phyloP scores from a whole-genome alignment of 1,140 invertebrate species.

The Trypoxylus dichotomus region DNA sequence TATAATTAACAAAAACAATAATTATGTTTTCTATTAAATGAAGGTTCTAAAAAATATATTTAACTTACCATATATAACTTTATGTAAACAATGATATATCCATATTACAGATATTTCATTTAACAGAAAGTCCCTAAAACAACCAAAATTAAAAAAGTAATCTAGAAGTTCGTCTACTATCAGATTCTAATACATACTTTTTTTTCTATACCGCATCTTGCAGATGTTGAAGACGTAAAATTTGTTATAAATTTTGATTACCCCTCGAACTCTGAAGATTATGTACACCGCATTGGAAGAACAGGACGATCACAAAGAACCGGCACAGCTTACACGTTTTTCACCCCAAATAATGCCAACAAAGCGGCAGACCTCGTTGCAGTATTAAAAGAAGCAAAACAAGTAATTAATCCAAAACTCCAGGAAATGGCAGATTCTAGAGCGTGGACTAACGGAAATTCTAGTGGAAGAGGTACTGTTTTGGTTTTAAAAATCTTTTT shows the following conservation, averaged over 20 bases:
- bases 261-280: conserved; percentile 98
- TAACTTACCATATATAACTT: background rate
- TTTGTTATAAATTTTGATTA: conserved; percentile 99
- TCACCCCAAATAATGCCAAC: conserved; percentile 89
- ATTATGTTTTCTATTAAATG: background rate
- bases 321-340: conserved; percentile 98
- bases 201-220: conserved; percentile 47
- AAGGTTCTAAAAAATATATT: background rate
- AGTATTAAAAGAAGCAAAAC: conserved; percentile 93
- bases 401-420: conserved; percentile 79
- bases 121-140: background rate
- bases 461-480: conserved; percentile 39
- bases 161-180: background rate
- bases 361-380: conserved; percentile 91
- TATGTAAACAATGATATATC: background rate
- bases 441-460: conserved; percentile 42
- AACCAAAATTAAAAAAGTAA: background rate
- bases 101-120: background rate
- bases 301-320: conserved; percentile 93
- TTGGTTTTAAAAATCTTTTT: conserved; percentile 1
- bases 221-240: conserved; percentile 99
- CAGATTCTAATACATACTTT: background rate
- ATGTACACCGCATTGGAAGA: conserved; percentile 98
- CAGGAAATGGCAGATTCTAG: conserved; percentile 62
- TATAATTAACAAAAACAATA: background rate